Evolutionary conservation across 37 sponge, comb jelly and placozoan genomes (phyloP).

Genomic region (Cliona cf. orientalis): DNA sequence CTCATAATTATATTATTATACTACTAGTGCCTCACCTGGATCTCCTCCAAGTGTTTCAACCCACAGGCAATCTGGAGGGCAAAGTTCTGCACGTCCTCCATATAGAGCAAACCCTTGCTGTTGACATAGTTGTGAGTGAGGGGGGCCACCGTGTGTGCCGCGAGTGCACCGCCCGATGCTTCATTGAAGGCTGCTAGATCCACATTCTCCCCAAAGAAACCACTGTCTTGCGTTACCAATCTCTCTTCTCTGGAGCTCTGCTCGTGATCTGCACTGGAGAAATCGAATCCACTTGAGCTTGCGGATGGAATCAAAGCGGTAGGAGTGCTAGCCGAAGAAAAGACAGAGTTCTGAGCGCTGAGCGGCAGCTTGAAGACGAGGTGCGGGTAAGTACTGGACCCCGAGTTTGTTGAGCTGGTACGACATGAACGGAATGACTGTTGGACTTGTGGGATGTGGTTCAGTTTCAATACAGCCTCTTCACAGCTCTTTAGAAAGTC

Average conservation of each 20-base stretch:
- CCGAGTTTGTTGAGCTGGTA: slow-evolving; percentile 19
- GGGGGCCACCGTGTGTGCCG: slow-evolving; percentile 29
- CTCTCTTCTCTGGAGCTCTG: not conserved
- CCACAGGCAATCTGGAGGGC: slow-evolving; percentile 80
- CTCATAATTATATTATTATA: too few species aligned
- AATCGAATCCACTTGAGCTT: not conserved
- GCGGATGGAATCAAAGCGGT: not conserved
- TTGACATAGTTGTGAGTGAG: slow-evolving; percentile 60
- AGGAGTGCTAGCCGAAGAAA: not conserved
- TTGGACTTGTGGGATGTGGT: slow-evolving; percentile 40
- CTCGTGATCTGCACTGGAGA: not conserved
- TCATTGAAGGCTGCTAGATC: too few species aligned
- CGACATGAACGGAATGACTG: not conserved
- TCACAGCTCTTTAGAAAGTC: slow-evolving; percentile 55
- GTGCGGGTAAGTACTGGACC: slow-evolving; percentile 4
- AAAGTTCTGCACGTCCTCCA: slow-evolving; percentile 77
- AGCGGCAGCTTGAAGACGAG: slow-evolving; percentile 13
- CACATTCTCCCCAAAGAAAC: not conserved
- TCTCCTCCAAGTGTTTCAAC: slow-evolving; percentile 50
- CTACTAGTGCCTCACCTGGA: slow-evolving; percentile 38
- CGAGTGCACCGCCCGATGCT: not conserved
- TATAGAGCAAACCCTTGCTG: slow-evolving; percentile 35
- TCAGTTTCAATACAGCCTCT: slow-evolving; percentile 5
- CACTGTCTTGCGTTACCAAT: not conserved
- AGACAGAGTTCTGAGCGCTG: slow-evolving; percentile 19